These are phyloP conservation scores for Gymnodraco acuticeps DNA, from an alignment of 2,797 vertebrate genomes.

Conservation along the genomic window DNA sequence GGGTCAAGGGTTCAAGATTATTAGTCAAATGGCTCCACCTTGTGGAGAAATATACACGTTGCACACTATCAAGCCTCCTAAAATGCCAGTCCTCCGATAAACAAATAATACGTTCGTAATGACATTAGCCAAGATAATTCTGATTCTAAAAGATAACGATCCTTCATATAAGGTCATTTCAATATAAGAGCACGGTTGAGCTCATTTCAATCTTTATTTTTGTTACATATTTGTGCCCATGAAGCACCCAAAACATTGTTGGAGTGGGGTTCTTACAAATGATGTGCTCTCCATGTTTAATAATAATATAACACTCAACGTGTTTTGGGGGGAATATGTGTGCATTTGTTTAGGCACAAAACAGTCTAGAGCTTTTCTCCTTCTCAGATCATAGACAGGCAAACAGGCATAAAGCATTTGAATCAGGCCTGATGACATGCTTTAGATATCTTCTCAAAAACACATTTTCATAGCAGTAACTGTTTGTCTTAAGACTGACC, in stretches of 20 bases:
- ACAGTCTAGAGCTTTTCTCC: neutral
- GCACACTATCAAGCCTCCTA: fast-evolving
- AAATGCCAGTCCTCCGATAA: too few relatives aligned
- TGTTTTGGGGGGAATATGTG: too few relatives aligned
- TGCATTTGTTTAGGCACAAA: neutral
- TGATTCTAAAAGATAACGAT: too few relatives aligned
- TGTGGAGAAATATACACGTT: conserved; percentile 21
- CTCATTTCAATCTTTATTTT: too few relatives aligned
- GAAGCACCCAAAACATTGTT: neutral
- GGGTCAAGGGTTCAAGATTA: fast-evolving
- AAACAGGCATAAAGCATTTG: neutral
- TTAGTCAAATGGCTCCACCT: conserved; percentile 58
- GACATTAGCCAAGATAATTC: too few relatives aligned
- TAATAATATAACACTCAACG: too few relatives aligned
- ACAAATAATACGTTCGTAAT: too few relatives aligned
- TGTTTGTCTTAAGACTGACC: neutral
- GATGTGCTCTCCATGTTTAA: neutral
- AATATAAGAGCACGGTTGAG: neutral
- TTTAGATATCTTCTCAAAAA: neutral
- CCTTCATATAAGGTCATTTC: too few relatives aligned
- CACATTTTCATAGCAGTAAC: neutral
- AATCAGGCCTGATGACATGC: neutral
- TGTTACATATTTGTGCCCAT: neutral
- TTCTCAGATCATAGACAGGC: neutral
- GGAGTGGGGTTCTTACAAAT: neutral